Conservation (phyloP, 2,113 vertebrate species). For the Nothoprocta perdicaria region DNA sequence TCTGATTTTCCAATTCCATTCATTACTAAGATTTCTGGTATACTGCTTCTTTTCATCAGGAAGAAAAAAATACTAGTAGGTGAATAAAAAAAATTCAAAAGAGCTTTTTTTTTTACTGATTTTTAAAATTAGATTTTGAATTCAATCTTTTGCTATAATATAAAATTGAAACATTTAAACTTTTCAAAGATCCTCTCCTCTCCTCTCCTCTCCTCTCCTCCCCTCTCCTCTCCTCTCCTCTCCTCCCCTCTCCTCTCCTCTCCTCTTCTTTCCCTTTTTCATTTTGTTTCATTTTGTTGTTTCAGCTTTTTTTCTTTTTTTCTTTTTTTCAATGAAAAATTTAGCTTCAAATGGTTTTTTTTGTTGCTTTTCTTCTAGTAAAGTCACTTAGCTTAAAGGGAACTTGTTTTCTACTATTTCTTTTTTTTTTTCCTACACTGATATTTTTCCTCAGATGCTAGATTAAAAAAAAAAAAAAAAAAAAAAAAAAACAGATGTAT, state of each 20-base stretch:
- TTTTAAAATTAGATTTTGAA: background rate
- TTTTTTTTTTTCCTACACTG: background rate
- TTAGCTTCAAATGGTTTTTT: no score
- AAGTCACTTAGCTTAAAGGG: background rate
- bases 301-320: background rate
- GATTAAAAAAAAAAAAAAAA: no score
- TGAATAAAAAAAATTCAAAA: background rate
- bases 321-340: no score
- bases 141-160: background rate
- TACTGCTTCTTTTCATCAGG: background rate
- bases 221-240: no score
- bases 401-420: rapidly evolving
- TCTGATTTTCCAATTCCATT: background rate
- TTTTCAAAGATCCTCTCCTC: background rate
- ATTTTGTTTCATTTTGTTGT: no score
- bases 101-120: background rate
- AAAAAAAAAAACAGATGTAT: background rate
- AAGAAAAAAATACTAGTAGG: background rate
- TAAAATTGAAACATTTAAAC: background rate
- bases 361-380: background rate
- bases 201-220: background rate
- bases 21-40: background rate
- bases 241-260: background rate
- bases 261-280: no score
- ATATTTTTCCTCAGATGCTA: background rate